Percentiles rank a stretch among this genome's conserved stretches.
Evolutionary conservation across 2,888 invertebrate genomes (phyloP).

Genomic region (Agriopis marginaria): DNA sequence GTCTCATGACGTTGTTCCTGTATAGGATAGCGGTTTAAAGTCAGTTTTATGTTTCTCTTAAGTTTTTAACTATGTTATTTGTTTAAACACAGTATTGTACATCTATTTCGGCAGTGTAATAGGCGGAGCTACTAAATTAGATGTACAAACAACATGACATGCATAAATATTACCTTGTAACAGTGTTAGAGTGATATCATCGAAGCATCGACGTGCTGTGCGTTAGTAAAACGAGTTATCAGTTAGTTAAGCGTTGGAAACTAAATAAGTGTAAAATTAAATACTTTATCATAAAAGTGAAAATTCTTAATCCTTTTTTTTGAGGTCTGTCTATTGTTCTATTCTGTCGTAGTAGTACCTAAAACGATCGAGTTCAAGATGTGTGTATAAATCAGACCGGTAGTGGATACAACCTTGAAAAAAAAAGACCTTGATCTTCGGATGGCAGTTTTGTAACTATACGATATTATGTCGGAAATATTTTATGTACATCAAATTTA

Average conservation of each 20-base stretch:
- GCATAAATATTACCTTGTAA: background rate
- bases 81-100: too few relatives aligned
- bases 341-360: background rate
- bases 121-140: background rate
- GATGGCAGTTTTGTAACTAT: background rate
- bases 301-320: background rate
- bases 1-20: too few relatives aligned
- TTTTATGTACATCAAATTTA: too few relatives aligned
- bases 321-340: background rate
- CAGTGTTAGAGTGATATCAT: constrained; percentile 3
- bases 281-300: background rate
- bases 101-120: background rate
- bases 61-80: too few relatives aligned
- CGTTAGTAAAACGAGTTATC: background rate
- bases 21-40: too few relatives aligned
- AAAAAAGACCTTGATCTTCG: background rate
- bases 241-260: background rate
- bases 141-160: background rate
- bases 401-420: background rate
- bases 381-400: background rate
- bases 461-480: too few relatives aligned
- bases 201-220: background rate
- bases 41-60: too few relatives aligned
- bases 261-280: background rate
- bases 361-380: too few relatives aligned